These are phyloP conservation scores for Terrapene triunguis DNA, from an alignment of 2,113 vertebrate species.

Conservation along the genomic window DNA sequence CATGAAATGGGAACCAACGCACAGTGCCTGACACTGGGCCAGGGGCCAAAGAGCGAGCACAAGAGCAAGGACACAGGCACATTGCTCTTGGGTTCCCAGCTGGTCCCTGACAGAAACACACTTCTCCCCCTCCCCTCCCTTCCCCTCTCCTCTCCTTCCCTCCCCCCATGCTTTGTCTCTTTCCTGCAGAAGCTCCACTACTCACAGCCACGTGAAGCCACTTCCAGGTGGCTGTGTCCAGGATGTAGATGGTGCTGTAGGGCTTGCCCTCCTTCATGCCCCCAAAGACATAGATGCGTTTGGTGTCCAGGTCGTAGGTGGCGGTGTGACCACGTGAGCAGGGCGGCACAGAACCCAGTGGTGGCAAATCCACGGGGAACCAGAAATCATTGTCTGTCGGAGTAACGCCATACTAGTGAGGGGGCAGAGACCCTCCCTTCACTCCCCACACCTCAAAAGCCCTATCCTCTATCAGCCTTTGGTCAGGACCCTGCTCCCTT, in stretches of 20 bases:
- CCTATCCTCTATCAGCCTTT: not conserved
- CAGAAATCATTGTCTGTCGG: conserved; percentile 87
- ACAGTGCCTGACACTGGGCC: not conserved
- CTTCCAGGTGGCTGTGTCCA: conserved; percentile 89
- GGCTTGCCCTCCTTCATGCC: conserved; percentile 82
- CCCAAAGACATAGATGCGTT: conserved; percentile 86
- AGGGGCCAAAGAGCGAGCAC: not conserved
- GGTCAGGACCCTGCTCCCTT: not conserved
- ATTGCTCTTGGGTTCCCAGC: not conserved
- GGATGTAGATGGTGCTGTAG: conserved; percentile 82
- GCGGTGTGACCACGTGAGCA: conserved; percentile 86
- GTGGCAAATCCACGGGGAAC: conserved; percentile 84
- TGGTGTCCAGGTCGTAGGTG: conserved; percentile 88
- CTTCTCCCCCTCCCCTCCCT: not conserved
- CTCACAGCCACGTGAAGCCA: conserved; percentile 88
- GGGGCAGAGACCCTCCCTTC: not conserved
- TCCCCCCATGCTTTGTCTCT: not conserved
- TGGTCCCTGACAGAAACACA: not conserved
- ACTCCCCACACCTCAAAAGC: not conserved
- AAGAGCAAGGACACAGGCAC: fast-evolving
- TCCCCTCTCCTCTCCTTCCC: no score
- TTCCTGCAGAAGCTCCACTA: conserved; percentile 42
- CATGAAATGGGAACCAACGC: not conserved
- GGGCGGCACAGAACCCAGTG: conserved; percentile 63
- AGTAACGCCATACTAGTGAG: not conserved